Conservation (phyloP, 2,888 invertebrate species). For the Vandiemenella viatica region DNA sequence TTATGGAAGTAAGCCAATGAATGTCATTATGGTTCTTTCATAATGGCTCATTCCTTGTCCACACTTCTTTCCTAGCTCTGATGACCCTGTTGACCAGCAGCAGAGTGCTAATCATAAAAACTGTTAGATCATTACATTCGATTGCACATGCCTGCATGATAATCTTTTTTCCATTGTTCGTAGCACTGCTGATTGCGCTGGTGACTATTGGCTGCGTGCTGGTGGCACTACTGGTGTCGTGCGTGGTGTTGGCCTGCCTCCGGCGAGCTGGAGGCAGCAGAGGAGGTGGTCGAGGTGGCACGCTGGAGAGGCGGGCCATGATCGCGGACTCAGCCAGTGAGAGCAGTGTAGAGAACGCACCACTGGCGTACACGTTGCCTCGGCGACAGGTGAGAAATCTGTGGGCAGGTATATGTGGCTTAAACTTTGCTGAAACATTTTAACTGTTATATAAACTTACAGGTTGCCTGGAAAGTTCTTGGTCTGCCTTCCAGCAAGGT, state of each 20-base stretch:
- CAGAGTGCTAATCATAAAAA: no score
- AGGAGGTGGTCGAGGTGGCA: conserved; percentile 4
- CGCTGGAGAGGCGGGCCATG: conserved; percentile 48
- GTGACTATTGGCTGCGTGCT: conserved; percentile 60
- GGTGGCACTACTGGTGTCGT: conserved; percentile 53
- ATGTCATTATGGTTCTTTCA: no score
- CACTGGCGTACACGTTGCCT: conserved; percentile 26
- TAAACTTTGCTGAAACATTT: no score
- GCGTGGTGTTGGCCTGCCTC: conserved; percentile 57
- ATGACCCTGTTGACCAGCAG: no score
- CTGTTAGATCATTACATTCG: no score
- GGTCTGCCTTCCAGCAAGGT: no score
- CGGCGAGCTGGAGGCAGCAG: conserved; percentile 29
- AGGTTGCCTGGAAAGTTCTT: no score
- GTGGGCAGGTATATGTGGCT: background rate
- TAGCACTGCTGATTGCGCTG: conserved; percentile 54
- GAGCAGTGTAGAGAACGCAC: conserved; percentile 35
- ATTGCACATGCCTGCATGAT: no score
- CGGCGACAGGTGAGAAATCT: background rate
- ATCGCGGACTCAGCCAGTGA: conserved; percentile 59
- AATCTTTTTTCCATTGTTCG: background rate
- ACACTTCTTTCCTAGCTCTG: no score
- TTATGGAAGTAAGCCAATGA: no score
- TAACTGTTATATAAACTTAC: no score
- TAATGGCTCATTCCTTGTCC: no score